These are phyloP conservation scores for Nipponia nippon DNA, from an alignment of 2,113 vertebrate species.

Conservation along the genomic window DNA sequence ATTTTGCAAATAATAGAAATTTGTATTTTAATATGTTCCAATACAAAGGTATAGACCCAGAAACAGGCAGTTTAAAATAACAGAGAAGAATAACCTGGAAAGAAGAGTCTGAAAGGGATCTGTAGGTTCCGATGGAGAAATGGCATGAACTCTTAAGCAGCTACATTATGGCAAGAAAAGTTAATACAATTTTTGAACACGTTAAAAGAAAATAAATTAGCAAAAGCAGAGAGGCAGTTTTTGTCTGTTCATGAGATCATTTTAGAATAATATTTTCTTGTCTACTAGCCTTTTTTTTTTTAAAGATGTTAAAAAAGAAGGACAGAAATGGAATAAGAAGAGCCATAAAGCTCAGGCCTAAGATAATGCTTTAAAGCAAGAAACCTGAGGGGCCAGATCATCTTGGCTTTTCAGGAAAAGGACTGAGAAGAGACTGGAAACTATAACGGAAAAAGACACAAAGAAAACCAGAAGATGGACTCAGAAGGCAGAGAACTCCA, in stretches of 20 bases:
- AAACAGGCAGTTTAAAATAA: background rate
- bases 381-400: background rate
- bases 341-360: background rate
- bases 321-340: background rate
- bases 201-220: background rate
- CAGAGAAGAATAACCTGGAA: background rate
- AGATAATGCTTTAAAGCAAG: background rate
- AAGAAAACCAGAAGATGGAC: background rate
- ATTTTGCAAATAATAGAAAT: background rate
- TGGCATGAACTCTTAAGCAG: background rate
- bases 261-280: background rate
- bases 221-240: background rate
- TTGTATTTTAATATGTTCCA: background rate
- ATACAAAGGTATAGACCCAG: background rate
- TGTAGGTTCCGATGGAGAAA: background rate
- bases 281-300: background rate
- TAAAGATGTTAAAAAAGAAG: background rate
- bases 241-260: background rate
- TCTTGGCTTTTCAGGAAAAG: background rate
- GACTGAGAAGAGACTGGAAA: background rate
- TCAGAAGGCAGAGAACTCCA: background rate
- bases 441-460: background rate
- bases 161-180: background rate
- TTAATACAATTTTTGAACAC: background rate
- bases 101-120: background rate